Conservation (phyloP, 35 echinoderm and acorn worm species). For the Stichopus chloronotus region DNA sequence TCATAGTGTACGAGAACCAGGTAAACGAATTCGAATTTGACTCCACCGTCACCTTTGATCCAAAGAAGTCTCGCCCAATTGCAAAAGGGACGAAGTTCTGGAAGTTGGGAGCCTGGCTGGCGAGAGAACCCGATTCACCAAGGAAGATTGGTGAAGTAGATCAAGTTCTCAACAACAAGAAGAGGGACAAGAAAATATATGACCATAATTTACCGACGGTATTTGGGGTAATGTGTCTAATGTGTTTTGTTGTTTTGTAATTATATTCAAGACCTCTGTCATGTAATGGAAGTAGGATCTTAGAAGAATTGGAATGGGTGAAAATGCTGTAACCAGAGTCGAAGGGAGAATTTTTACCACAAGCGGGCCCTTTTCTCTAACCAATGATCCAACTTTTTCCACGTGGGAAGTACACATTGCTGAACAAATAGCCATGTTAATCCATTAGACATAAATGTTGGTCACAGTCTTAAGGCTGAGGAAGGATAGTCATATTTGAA, state of each 20-base stretch:
- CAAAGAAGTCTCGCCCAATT: conserved; percentile 4
- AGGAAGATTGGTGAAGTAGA: conserved; percentile 16
- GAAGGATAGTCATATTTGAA: too few relatives aligned
- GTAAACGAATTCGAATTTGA: conserved; percentile 19
- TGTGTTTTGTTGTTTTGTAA: background rate
- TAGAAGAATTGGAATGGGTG: background rate
- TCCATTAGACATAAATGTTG: too few relatives aligned
- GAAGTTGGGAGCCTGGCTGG: conserved; percentile 29
- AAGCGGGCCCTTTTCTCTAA: too few relatives aligned
- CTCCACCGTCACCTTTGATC: conserved; percentile 40
- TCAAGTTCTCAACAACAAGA: conserved; percentile 24
- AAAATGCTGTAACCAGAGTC: background rate
- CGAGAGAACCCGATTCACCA: background rate
- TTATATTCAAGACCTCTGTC: background rate
- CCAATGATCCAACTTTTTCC: too few relatives aligned
- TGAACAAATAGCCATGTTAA: too few relatives aligned
- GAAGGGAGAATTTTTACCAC: too few relatives aligned
- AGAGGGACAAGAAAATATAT: conserved; percentile 22
- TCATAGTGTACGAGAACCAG: conserved; percentile 34
- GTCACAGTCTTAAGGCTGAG: too few relatives aligned
- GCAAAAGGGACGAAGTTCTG: conserved; percentile 20
- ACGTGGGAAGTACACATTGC: too few relatives aligned
- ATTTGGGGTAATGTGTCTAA: background rate
- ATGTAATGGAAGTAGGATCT: background rate
- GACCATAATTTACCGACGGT: background rate